Evolutionary conservation across 2,888 invertebrate species (phyloP), one percentile per base, ranked within the genome.

Genomic region (Eupithecia exiguata): DNA sequence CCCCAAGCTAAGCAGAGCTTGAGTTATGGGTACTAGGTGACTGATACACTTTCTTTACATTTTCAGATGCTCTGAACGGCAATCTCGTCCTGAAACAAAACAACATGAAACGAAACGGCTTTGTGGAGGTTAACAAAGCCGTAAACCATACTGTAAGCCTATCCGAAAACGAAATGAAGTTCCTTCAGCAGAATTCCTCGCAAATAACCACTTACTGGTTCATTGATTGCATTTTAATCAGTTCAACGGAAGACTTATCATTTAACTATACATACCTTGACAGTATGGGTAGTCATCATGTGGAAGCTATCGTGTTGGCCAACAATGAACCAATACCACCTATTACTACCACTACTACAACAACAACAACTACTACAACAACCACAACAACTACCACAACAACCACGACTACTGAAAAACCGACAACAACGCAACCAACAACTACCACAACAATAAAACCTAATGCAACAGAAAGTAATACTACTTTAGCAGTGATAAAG

Each of bases 141-240:
- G 95, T 96, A 0, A 89, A 89, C 68, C 96, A 96, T 81, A 90
- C 89, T 68, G 91, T 97, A 61, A 85, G 89, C 61, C 84, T 98
- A 18, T 95, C 95, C 4, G 88, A 95, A 36, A 94, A 95, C 25
- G 97, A 98, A 87, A 83, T 92, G 49, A 88, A 95, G 69, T 97
- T 95, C 86, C 87, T 97, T 35, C 84, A 87, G 72, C 78, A 83
- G 14, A 94, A 94, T 77, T 86, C 94, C 0, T 94, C 94, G 1
- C 85, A 87, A 9, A 91, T 97, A 18, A 88, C 95, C 38, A 96
- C 97, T 0, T 97, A 96, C 87, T 98, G 98, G 98, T 97, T 97
- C 84, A 95, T 97, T 76, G 97, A 98, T 88, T 98, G 98, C 84
- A 90, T 94, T 70, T 96, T 96, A 83, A 94, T 96, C 70, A 97